Conservation (phyloP, 2,888 invertebrate genomes). For the Salticus scenicus region DNA sequence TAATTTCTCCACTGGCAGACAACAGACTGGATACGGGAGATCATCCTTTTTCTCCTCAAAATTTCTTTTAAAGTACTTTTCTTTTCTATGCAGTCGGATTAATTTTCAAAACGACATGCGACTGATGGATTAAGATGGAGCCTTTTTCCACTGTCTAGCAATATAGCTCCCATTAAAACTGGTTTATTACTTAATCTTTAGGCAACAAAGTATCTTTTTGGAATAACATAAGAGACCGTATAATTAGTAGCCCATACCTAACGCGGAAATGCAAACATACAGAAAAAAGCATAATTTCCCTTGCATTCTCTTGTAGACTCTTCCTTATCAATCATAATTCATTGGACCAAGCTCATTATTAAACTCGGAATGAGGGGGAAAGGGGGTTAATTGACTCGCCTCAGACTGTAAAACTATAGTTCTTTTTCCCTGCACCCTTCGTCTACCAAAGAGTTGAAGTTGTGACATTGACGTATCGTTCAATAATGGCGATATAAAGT, state of each 20-base stretch:
- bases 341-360: not conserved
- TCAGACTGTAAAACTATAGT: not conserved
- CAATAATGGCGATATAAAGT: not conserved
- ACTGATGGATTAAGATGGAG: slow-evolving; percentile 6
- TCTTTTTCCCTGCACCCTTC: not conserved
- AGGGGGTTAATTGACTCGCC: slow-evolving; percentile 1
- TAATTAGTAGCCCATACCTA: slow-evolving; percentile 56
- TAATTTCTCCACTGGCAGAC: too few species aligned
- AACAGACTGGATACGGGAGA: too few species aligned
- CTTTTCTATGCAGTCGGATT: too few species aligned
- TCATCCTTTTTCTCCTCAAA: too few species aligned
- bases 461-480: slow-evolving; percentile 7
- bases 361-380: too few species aligned
- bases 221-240: not conserved
- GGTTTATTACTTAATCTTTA: not conserved
- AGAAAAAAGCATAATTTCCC: not conserved
- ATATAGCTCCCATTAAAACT: slow-evolving; percentile 4
- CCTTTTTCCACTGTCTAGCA: not conserved
- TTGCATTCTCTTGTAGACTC: not conserved
- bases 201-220: not conserved
- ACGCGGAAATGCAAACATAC: slow-evolving; percentile 44
- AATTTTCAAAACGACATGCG: not conserved
- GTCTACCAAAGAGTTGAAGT: not conserved
- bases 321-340: slow-evolving; percentile 4
- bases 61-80: too few species aligned